Evolutionary conservation across 2,113 vertebrate species (phyloP).

Genomic region (Saguinus imperator): DNA sequence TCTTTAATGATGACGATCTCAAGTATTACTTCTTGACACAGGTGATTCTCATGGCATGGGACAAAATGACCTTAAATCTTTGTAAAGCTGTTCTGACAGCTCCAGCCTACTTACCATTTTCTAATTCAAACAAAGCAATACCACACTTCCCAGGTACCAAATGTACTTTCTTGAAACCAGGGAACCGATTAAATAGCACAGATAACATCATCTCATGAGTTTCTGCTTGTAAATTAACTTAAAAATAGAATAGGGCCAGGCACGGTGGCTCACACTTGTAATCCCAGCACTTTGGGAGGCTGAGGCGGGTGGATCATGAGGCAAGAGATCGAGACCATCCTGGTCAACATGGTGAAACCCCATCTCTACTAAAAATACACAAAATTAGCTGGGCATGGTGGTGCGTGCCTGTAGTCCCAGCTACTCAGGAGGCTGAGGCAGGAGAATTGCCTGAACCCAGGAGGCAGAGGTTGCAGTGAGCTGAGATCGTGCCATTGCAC

Average conservation of each 20-base stretch:
- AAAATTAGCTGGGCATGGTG: too few relatives aligned
- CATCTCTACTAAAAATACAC: too few relatives aligned
- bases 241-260: neutral
- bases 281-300: too few relatives aligned
- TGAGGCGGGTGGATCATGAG: too few relatives aligned
- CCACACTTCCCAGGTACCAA: slow-evolving; percentile 91
- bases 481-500: too few relatives aligned
- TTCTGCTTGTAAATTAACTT: neutral
- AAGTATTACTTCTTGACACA: slow-evolving; percentile 88
- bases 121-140: slow-evolving; percentile 92
- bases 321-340: too few relatives aligned
- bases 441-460: too few relatives aligned
- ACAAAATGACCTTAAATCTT: slow-evolving; percentile 91
- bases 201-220: neutral
- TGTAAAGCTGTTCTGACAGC: slow-evolving; percentile 91
- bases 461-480: too few relatives aligned
- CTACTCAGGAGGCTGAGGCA: too few relatives aligned
- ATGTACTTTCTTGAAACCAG: slow-evolving; percentile 93
- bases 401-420: too few relatives aligned
- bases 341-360: too few relatives aligned
- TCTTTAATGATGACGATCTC: neutral
- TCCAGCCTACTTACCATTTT: slow-evolving; percentile 89
- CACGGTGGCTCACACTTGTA: too few relatives aligned
- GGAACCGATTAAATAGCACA: slow-evolving; percentile 50
- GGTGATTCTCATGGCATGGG: slow-evolving; percentile 92